Conservation (phyloP, 2,797 vertebrate species). For the Diplodus sargus region DNA sequence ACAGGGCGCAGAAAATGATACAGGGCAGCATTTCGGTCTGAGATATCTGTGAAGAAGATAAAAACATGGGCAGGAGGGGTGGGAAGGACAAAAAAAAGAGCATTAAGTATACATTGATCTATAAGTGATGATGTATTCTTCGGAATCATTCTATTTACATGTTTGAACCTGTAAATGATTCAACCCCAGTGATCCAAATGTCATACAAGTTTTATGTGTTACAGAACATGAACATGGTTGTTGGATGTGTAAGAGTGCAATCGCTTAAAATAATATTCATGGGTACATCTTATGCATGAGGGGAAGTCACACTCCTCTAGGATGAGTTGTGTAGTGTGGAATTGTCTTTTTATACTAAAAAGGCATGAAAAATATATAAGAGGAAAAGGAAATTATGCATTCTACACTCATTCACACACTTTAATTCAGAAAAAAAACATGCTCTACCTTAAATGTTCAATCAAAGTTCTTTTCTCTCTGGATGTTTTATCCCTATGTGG, state of each 20-base stretch:
- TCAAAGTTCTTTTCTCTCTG: background rate
- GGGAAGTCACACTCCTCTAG: slow-evolving; percentile 21
- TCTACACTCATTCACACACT: background rate
- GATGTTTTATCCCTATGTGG: background rate
- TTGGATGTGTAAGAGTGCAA: slow-evolving; percentile 23
- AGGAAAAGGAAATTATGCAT: slow-evolving; percentile 13
- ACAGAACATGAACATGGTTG: slow-evolving; percentile 29
- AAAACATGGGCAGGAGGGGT: slow-evolving; percentile 26
- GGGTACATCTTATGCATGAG: slow-evolving; percentile 57
- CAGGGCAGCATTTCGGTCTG: slow-evolving; percentile 90
- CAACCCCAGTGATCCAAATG: slow-evolving; percentile 8
- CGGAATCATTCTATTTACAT: slow-evolving; percentile 2
- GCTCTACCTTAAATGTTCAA: background rate
- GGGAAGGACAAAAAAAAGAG: slow-evolving; percentile 26
- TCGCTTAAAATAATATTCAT: slow-evolving; percentile 34
- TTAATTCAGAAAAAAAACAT: background rate
- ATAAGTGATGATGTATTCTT: slow-evolving; percentile 9
- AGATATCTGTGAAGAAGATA: slow-evolving; percentile 74
- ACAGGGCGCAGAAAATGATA: slow-evolving; percentile 85
- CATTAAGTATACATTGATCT: slow-evolving; percentile 27
- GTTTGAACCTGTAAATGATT: slow-evolving; percentile 16
- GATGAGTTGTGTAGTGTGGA: slow-evolving; percentile 2
- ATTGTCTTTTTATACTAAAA: slow-evolving; percentile 22
- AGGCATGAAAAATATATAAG: slow-evolving; percentile 57
- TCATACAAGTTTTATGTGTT: slow-evolving; percentile 51